Evolutionary conservation across 2,888 invertebrate genomes (phyloP).

Genomic region (Amiota minor): DNA sequence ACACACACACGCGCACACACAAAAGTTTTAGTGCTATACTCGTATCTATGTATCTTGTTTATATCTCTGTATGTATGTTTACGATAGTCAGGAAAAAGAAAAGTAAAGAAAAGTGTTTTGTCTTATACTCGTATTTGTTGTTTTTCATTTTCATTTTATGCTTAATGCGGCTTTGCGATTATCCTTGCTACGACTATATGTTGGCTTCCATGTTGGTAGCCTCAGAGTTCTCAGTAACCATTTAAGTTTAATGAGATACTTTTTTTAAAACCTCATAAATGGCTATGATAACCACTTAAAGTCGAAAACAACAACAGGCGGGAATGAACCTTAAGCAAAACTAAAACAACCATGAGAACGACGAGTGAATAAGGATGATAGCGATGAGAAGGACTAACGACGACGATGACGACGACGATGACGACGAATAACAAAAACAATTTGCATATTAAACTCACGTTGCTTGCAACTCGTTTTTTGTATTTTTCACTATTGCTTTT

Average conservation of each 20-base stretch:
- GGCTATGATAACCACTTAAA: slow-evolving; percentile 68
- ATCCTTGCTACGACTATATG: not conserved
- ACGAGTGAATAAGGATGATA: not conserved
- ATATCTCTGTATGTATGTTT: not conserved
- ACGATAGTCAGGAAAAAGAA: no score
- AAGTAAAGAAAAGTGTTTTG: no score
- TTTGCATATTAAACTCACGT: slow-evolving; percentile 68
- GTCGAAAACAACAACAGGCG: slow-evolving; percentile 49
- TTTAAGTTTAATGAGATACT: slow-evolving; percentile 70
- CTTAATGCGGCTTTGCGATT: slow-evolving; percentile 7
- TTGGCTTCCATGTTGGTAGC: slow-evolving; percentile 35
- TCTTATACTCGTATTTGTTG: slow-evolving; percentile 10
- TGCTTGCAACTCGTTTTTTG: slow-evolving; percentile 12
- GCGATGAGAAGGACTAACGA: slow-evolving; percentile 27
- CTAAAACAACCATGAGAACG: not conserved
- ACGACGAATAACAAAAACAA: slow-evolving; percentile 59
- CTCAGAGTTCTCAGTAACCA: slow-evolving; percentile 45
- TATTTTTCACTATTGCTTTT: not conserved
- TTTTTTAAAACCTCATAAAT: slow-evolving; percentile 66
- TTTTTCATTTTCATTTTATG: slow-evolving; percentile 5
- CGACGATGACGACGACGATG: not conserved
- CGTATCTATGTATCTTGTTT: not conserved
- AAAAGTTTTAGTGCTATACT: not conserved
- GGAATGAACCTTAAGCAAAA: slow-evolving; percentile 1
- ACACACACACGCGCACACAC: not conserved